Base-by-base conservation (phyloP, 2,797 vertebrate genomes). In the Oreonectes daqikongensis region DNA sequence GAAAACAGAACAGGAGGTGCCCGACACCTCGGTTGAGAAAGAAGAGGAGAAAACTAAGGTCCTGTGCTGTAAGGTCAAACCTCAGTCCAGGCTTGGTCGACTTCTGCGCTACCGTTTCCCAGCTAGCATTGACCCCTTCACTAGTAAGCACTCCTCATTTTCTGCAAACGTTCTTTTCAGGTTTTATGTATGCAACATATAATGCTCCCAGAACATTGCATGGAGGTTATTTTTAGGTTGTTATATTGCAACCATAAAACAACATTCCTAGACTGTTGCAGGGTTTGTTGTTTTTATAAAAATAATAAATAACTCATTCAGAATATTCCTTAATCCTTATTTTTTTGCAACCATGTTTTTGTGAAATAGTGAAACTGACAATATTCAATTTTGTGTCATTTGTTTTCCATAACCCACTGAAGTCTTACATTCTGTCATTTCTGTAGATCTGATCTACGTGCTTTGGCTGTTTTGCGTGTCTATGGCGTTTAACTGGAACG, bases 401-500 rank as follows among this genome's bases (percentile, higher is more conserved):
- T 42, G 11, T 42, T 42, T 42, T 42, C 12, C 40, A 42, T 12
- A 42, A 42, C 2, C 12, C 28, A 18, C 4, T 17, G 44, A 53
- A 12, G 50, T 24, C 53, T 50, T 20, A 52, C 42, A 11, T 15
- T 22, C 4, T n/a, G 15, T 52, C 35, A 46, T 77, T 50, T 65
- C 2, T 24, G 7, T 88, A 99, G 97, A 97, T 80, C 86, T 96
- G 60, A 92, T 94, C 86, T 99, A 99, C 0, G 94, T 99, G 72
- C 88, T 98, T 79, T 99, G 98, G 98, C 93, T 99, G 65, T 94
- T 97, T 86, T 84, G 98, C n/a, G 96, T 99, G 71, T 92, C 94
- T 61, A 66, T 98, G 90, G 97, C 98, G 0, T 99, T 96, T 96
- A 99, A 99, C 88, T 99, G 98, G 98, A 99, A 97, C 30, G 92